Conservation (phyloP, 1,140 invertebrate species). For the Hylaeus anthracinus region DNA sequence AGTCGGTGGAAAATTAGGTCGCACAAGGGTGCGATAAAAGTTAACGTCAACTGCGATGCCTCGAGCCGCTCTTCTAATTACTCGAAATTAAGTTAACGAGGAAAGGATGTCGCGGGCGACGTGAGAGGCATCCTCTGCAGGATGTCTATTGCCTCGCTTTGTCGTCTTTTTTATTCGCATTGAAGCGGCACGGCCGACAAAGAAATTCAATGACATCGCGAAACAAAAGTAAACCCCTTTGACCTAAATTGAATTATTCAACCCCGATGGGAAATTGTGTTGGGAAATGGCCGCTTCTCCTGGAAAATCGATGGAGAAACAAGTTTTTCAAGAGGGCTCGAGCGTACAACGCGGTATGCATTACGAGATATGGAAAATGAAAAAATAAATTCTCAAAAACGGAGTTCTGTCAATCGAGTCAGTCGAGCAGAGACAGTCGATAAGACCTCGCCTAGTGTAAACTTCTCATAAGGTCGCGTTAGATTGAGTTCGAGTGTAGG, state of each 20-base stretch:
- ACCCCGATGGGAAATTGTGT: neutral
- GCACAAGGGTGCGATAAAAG: constrained; percentile 28
- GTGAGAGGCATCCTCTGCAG: constrained; percentile 18
- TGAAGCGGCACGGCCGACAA: neutral
- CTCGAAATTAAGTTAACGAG: constrained; percentile 48
- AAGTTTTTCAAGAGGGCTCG: too few relatives aligned
- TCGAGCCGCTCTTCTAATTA: constrained; percentile 33
- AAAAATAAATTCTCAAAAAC: too few relatives aligned
- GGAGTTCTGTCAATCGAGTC: too few relatives aligned
- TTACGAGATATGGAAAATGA: too few relatives aligned
- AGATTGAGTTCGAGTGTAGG: too few relatives aligned
- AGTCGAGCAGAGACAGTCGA: too few relatives aligned
- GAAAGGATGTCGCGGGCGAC: constrained; percentile 38
- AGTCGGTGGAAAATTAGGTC: constrained; percentile 33
- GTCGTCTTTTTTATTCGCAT: neutral
- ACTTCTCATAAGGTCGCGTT: too few relatives aligned
- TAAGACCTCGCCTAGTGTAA: too few relatives aligned
- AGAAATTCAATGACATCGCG: neutral
- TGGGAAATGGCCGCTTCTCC: neutral
- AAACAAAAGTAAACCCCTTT: neutral
- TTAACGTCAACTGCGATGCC: constrained; percentile 12
- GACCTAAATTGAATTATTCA: neutral
- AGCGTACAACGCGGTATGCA: too few relatives aligned
- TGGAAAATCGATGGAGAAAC: too few relatives aligned
- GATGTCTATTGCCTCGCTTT: constrained; percentile 17